Evolutionary conservation across 2,113 vertebrate species (phyloP), one percentile per base, ranked within the genome.

Genomic region (Mustela lutreola): DNA sequence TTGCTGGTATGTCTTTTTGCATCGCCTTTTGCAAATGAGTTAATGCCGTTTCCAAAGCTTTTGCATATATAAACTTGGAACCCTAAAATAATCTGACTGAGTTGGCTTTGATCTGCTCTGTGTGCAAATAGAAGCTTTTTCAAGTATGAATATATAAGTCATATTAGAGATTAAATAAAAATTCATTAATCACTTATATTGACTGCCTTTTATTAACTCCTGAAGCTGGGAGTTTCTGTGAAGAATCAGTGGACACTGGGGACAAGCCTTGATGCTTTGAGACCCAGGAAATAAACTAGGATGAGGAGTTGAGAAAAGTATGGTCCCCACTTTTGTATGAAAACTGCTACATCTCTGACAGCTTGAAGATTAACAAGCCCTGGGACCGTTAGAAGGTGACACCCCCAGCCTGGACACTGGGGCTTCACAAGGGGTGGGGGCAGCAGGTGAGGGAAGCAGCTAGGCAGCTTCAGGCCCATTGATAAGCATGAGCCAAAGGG

Each of bases 61-160:
- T 93, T 94, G 18, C 19, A 58, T n/a, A 53, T 48, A 31, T 42
- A 79, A 45, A 89, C 33, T 42, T 80, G 7, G 71, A 95, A 83
- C 4, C 75, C 58, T 60, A 36, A 92, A 60, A 33, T 67, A 89
- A 94, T 71, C 42, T 73, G 11, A 92, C 42, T 73, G 11, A 92
- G 36, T 80, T 81, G 28, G 6, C 45, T 89, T 90, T 78, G 19
- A 89, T 82, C 14, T 31, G 67, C 28, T 70, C 24, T 62, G 7
- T 92, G 94, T 73, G 48, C 42, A 89, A 91, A 82, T 7, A 84
- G 31, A 94, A 90, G 6, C 16, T 87, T 90, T 90, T 65, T n/a
- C n/a, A 16, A 60, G n/a, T 73, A 76, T 70, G 22, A 92, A 73
- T 58, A 70, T 36, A n/a, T 16, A 36, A 63, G 75, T 58, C 45